Evolutionary conservation across 2,888 invertebrate species (phyloP), one percentile per base, ranked within the genome.

Genomic region (Sympetrum striolatum): DNA sequence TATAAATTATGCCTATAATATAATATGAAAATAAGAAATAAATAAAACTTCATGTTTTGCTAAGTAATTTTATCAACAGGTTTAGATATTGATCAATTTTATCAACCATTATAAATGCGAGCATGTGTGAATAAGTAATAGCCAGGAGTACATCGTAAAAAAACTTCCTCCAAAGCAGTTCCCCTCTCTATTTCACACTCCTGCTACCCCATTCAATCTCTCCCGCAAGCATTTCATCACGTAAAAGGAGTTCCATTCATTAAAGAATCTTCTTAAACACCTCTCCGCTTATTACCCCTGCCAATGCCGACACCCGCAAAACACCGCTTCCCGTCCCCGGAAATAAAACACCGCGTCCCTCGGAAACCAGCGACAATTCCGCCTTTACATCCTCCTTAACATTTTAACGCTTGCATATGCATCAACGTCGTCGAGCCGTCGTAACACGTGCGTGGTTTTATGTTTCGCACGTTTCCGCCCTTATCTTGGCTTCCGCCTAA

Each of bases 191-290:
- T 44, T 8, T 31, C 35, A 31, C 31, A 8, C 81, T 48, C 22
- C 82, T 60, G 58, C 82, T 86, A 18, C 60, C 22, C 60, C 35
- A 86, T 86, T 60, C 86, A 86, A 60, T 86, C 60, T 60, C 86
- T 35, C 60, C 37, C 31, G 58, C 37, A 31, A 39, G 15, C 86
- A 39, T 86, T 60, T 60, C 60, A 37, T 60, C 22, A 35, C 18
- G 22, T 2, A 10, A n/a, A 60, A 39, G n/a, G 35, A 37, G 37
- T 60, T 18, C 64, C 86, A 60, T 86, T 35, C 86, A 37, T 86
- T 58, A 31, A 35, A 37, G 86, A 60, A 86, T 22, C 64, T 86
- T 37, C 60, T 60, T 86, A 86, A 86, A 86, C 37, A 60, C n/a
- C 60, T 58, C 25, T 35, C 86, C n/a, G 37, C 86, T 86, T 86